Conservation (phyloP, 2,888 invertebrate genomes). For the Plebejus anna region DNA sequence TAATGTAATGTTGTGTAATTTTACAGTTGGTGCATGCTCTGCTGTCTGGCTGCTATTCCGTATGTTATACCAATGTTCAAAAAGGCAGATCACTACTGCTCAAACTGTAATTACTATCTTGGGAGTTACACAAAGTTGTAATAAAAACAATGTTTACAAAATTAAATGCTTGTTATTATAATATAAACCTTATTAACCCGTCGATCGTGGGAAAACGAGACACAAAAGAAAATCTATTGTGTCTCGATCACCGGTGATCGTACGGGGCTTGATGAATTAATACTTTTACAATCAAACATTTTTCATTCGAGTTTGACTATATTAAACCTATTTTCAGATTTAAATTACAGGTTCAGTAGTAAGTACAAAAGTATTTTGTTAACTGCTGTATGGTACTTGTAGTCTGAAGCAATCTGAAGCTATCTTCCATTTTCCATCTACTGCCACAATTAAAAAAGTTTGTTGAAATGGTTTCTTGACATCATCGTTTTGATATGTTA, state of each 20-base stretch:
- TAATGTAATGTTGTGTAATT: neutral
- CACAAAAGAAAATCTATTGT: too few species aligned
- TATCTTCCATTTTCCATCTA: constrained; percentile 96
- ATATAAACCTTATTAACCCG: neutral
- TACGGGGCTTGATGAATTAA: too few species aligned
- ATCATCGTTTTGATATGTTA: constrained; percentile 83
- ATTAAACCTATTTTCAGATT: neutral
- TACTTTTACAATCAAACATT: constrained; percentile 2
- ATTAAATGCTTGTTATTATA: neutral
- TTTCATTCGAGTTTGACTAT: neutral
- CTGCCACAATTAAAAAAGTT: constrained; percentile 92
- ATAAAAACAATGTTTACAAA: constrained; percentile 1
- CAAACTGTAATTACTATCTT: constrained; percentile 59
- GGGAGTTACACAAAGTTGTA: constrained; percentile 56
- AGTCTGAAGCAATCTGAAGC: constrained; percentile 93
- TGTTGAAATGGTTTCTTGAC: constrained; percentile 87
- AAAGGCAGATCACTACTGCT: constrained; percentile 64
- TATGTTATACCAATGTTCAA: constrained; percentile 59
- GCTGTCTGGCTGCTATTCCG: constrained; percentile 65
- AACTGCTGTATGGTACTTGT: constrained; percentile 79
- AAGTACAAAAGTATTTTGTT: constrained; percentile 2
- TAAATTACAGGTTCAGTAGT: neutral
- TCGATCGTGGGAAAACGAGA: too few species aligned
- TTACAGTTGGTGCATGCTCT: constrained; percentile 70
- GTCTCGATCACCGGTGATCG: too few species aligned